phyloP scores from a whole-genome alignment of 1,140 invertebrate species.

The Bombus ignitus region DNA sequence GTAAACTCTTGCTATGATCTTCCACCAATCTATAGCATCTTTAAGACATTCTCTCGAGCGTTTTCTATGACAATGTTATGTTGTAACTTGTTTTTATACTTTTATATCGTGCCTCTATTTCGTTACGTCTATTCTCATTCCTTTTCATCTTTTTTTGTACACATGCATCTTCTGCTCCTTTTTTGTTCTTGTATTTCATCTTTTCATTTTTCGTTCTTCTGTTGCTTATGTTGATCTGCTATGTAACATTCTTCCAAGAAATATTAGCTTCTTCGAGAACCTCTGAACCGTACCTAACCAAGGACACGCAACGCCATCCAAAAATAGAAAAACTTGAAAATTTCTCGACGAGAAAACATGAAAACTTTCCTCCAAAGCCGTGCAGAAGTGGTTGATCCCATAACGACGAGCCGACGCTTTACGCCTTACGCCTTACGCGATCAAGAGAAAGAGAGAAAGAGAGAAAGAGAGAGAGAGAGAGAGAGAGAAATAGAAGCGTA shows the following conservation, averaged over 20 bases:
- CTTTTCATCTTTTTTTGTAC: too few relatives aligned
- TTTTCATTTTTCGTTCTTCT: too few relatives aligned
- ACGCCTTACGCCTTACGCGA: slow-evolving; percentile 22
- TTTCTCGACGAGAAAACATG: not conserved
- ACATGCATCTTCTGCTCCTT: too few relatives aligned
- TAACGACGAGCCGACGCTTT: slow-evolving; percentile 54
- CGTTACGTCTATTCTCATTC: too few relatives aligned
- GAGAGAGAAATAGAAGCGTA: slow-evolving; percentile 44
- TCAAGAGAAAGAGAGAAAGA: not conserved
- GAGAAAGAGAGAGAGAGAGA: slow-evolving; percentile 29
- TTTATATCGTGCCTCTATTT: too few relatives aligned
- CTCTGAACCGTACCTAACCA: not conserved
- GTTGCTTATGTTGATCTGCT: too few relatives aligned
- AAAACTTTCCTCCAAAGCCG: not conserved
- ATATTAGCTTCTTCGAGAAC: not conserved
- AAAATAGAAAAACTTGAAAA: slow-evolving; percentile 1
- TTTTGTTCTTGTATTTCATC: too few relatives aligned
- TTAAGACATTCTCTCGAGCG: too few relatives aligned
- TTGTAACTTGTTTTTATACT: too few relatives aligned
- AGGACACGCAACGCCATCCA: not conserved
- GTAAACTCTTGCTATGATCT: too few relatives aligned
- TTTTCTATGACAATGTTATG: too few relatives aligned
- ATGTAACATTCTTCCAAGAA: not conserved
- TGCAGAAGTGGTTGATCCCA: slow-evolving; percentile 60
- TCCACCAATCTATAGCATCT: too few relatives aligned